A percentile compares a stretch with the other conserved stretches of the same genome.
Conservation (phyloP, 2,888 invertebrate genomes). For the Steinernema hermaphroditum region DNA sequence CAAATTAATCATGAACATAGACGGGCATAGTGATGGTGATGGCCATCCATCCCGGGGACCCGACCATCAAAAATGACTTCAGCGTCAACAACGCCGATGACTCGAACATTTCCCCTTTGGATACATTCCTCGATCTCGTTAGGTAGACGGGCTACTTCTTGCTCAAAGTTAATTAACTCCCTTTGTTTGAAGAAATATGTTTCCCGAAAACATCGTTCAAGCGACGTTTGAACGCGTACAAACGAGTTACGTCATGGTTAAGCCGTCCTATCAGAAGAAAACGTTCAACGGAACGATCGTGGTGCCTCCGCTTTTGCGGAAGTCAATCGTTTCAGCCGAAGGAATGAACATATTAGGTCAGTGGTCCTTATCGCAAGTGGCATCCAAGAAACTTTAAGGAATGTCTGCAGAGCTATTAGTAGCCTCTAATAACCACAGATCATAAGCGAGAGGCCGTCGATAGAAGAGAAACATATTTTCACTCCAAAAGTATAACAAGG, state of each 20-base stretch:
- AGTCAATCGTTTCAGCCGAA: constrained; percentile 67
- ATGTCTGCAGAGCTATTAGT: no score
- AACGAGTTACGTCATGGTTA: constrained; percentile 57
- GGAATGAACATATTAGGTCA: constrained; percentile 74
- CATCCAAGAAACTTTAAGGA: no score
- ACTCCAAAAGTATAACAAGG: no score
- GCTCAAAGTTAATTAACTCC: not conserved
- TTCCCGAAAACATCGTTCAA: constrained; percentile 88
- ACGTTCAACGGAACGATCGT: constrained; percentile 18
- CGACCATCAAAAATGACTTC: constrained; percentile 65
- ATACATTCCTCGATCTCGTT: constrained; percentile 85
- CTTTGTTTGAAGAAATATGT: constrained; percentile 76
- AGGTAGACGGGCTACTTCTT: constrained; percentile 71
- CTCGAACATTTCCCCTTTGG: constrained; percentile 71
- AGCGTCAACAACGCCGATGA: constrained; percentile 49
- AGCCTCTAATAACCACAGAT: no score
- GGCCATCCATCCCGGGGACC: constrained; percentile 74
- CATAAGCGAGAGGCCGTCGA: no score
- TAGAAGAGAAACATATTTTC: no score
- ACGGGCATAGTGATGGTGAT: constrained; percentile 74
- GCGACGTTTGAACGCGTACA: constrained; percentile 71
- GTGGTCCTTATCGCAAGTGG: no score
- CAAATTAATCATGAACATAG: constrained; percentile 39
- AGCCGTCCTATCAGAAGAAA: constrained; percentile 31
- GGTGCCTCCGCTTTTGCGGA: constrained; percentile 32